Base-by-base conservation (phyloP, 2,888 invertebrate species). In the Phytoseiulus persimilis region DNA sequence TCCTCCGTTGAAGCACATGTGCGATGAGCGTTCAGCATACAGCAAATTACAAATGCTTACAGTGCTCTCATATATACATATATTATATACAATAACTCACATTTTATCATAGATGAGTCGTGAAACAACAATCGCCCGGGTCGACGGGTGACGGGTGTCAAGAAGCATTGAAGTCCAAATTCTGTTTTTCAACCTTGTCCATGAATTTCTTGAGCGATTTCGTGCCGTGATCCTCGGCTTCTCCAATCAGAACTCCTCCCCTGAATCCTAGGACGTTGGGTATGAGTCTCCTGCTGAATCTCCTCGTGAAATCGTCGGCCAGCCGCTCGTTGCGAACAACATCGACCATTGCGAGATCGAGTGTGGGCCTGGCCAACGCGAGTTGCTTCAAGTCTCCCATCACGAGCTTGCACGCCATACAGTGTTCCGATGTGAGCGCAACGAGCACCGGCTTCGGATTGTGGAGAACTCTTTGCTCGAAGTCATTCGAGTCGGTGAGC, bases 341-440 rank as follows among this genome's bases (percentile, higher is more conserved):
- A n/a, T 87, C 87, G 0, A 87, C 87, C 87, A 87, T 87, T 9
- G 87, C 87, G n/a, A 87, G 87, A 45, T 87, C 87, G n/a, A 87
- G 28, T 39, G 32, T 45, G 28, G 87, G 87, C 32, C 87, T 28
- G 5, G 32, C 39, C n/a, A 45, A 33, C 28, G 33, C 87, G 32
- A 87, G 32, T n/a, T 87, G 11, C 33, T 87, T 87, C 39, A 87
- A 45, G 9, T 87, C 87, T 28, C 45, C 87, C 87, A 87, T 87
- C 9, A 87, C 87, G 32, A 87, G 87, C 9, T 32, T 87, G 33
- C 87, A 87, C 23, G 87, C 87, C 87, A 87, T 87, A 23, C 87
- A 87, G 32, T 87, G 87, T 14, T 87, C 45, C 39, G 87, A 31
- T 11, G 87, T 87, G 31, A 87, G 87, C 6, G 39, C 87, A 14